A percentile compares a stretch with the other conserved stretches of the same genome.
Conservation (phyloP, 2,888 invertebrate species). For the Tenthredo livida region DNA sequence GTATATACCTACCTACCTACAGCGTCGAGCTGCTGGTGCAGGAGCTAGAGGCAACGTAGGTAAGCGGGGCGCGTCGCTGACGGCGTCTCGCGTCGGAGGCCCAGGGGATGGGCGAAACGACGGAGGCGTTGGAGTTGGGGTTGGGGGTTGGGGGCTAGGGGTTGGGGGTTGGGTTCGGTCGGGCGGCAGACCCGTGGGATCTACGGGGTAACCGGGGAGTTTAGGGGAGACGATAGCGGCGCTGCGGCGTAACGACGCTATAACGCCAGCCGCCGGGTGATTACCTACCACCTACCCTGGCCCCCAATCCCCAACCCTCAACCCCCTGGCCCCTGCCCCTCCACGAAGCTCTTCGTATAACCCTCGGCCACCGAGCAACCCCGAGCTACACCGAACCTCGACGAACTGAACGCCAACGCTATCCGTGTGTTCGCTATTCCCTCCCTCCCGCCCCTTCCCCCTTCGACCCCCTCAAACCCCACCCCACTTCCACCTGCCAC, state of each 20-base stretch:
- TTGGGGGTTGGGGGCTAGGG: constrained; percentile 9
- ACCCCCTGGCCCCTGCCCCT: constrained; percentile 5
- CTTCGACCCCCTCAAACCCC: neutral
- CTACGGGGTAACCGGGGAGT: constrained; percentile 56
- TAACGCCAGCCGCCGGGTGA: constrained; percentile 77
- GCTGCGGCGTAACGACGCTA: constrained; percentile 77
- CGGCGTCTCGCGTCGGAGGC: constrained; percentile 40
- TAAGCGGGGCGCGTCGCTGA: constrained; percentile 47
- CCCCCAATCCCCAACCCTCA: constrained; percentile 52
- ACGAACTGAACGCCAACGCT: constrained; percentile 31
- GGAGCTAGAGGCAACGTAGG: constrained; percentile 14
- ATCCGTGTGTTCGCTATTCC: constrained; percentile 13
- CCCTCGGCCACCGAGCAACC: constrained; percentile 35
- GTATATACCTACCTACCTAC: neutral
- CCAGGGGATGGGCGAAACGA: constrained; percentile 29
- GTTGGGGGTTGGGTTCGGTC: constrained; percentile 43
- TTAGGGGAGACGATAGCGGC: constrained; percentile 68
- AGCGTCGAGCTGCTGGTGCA: neutral
- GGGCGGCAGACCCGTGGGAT: constrained; percentile 53
- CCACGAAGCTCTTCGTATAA: constrained; percentile 20
- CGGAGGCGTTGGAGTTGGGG: constrained; percentile 40
- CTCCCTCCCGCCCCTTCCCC: neutral
- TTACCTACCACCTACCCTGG: constrained; percentile 74
- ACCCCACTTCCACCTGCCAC: constrained; percentile 55
- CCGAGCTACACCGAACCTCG: constrained; percentile 39